Evolutionary conservation across 2,113 vertebrate species (phyloP).

Genomic region (Syrrhaptes paradoxus): DNA sequence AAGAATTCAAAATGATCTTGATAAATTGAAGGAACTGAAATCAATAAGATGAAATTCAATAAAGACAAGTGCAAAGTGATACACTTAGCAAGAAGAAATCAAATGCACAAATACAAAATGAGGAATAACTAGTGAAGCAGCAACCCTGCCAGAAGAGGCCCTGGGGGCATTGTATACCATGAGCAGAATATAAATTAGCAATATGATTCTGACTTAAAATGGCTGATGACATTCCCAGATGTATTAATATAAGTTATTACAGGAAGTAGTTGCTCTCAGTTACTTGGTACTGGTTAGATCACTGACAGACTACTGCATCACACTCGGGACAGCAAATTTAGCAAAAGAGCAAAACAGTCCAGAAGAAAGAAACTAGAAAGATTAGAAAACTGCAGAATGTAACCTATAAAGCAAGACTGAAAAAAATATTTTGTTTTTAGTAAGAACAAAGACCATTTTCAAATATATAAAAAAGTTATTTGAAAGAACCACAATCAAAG

Average conservation of each 20-base stretch:
- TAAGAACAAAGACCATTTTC: not conserved
- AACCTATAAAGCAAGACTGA: not conserved
- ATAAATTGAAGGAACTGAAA: slow-evolving; percentile 45
- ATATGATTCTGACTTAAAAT: not conserved
- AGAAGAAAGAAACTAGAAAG: not conserved
- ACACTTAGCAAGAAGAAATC: slow-evolving; percentile 54
- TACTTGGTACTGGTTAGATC: not conserved
- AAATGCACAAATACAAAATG: slow-evolving; percentile 37
- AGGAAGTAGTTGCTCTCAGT: slow-evolving; percentile 9
- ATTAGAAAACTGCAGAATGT: not conserved
- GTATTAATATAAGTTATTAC: not conserved
- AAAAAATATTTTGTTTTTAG: not conserved
- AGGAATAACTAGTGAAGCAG: slow-evolving; percentile 51
- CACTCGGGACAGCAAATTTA: not conserved
- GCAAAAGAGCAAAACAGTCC: not conserved
- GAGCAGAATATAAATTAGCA: slow-evolving; percentile 33
- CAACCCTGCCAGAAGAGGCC: slow-evolving; percentile 17
- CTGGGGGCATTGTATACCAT: not conserved
- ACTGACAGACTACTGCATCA: accelerated
- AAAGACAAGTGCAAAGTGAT: slow-evolving; percentile 53
- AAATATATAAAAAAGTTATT: not conserved
- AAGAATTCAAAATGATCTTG: slow-evolving; percentile 39
- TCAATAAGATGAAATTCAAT: slow-evolving; percentile 59
- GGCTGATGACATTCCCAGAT: slow-evolving; percentile 1
- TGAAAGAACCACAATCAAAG: not conserved